Base-by-base conservation (phyloP, 2,113 vertebrate genomes). In the Chaenogobius annularis region DNA sequence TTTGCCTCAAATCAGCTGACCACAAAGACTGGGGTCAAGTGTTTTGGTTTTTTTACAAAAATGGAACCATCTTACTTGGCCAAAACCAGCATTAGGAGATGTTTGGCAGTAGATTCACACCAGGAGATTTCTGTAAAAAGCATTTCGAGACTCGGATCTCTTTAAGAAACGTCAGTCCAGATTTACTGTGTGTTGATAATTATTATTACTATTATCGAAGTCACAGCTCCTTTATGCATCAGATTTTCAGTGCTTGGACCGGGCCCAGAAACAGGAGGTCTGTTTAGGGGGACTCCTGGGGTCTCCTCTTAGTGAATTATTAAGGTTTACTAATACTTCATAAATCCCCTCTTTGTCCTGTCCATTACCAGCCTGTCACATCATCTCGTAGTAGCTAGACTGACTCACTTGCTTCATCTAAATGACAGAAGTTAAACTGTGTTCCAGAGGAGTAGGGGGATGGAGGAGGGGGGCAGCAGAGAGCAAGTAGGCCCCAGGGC, bases 361-460 rank as follows among this genome's bases (percentile, higher is more conserved):
- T 92, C 91, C 91, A 93, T 93, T 93, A 93, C 88, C 89, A 48
- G 74, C 90, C 90, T 93, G 92, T 94, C 93, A 93, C 91, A 93
- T 93, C 87, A 78, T 83, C 83, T 92, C 71, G 74, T 73, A 67
- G 3, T 79, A 67, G 72, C 58, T 26, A 80, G 82, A 83, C 83
- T 84, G 88, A 93, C 80, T 90, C 83, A 74, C 83, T 86, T 77
- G 86, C 86, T 90, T 92, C 88, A 92, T 85, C 81, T 82, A 67
- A 84, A 89, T 94, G 91, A 94, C 92, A 93, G 91, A 92, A 91
- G 90, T 91, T 94, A 92, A 93, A 93, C 92, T 93, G 91, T 90
- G 87, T 90, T 91, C 75, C 83, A 87, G 82, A 84, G 86, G 82
- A 84, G 86, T 85, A 88, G 91, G 75, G 79, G 78, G 74, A 80